A percentile compares a stretch with the other conserved stretches of the same genome.
These are phyloP conservation scores for Cygnus atratus DNA, from an alignment of 2,113 vertebrate genomes.

Conservation along the genomic window DNA sequence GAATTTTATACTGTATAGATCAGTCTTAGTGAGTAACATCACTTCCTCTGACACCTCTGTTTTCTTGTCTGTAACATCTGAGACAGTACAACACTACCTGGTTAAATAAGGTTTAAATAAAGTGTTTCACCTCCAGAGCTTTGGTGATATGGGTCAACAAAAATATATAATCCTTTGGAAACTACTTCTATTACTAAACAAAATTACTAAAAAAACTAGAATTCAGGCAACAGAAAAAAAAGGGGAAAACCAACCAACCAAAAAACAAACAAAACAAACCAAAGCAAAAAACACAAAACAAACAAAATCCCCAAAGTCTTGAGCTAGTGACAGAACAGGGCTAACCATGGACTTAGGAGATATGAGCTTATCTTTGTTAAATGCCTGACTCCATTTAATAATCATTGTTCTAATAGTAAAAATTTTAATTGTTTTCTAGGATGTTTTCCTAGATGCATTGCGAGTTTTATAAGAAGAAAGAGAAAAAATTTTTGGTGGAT, in stretches of 20 bases:
- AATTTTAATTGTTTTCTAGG: background rate
- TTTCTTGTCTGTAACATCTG: background rate
- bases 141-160: background rate
- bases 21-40: background rate
- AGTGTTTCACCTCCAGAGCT: background rate
- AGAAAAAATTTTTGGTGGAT: background rate
- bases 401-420: background rate
- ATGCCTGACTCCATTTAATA: background rate
- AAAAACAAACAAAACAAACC: no score
- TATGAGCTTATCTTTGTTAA: background rate
- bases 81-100: background rate
- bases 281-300: background rate
- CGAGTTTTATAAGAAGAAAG: background rate
- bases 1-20: background rate
- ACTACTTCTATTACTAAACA: no score
- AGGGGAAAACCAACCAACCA: no score
- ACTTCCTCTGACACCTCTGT: background rate
- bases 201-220: background rate
- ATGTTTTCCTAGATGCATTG: background rate
- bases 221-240: background rate
- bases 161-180: background rate
- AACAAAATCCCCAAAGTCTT: background rate
- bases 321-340: background rate
- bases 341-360: background rate
- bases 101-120: background rate